Conservation (phyloP, 2,113 vertebrate genomes). For the Pituophis catenifer region DNA sequence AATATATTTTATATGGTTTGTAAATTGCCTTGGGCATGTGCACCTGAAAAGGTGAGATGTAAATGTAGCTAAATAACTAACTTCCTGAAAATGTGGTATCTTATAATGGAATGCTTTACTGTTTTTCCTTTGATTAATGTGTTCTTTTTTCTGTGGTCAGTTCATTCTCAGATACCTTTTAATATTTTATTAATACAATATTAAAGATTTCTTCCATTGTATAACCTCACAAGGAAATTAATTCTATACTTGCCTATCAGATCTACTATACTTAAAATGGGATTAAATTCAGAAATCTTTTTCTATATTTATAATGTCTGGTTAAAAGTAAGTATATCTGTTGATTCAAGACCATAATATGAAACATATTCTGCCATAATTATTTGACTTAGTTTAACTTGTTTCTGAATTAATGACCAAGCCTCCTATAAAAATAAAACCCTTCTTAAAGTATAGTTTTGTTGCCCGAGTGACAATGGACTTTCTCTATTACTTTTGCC, state of each 20-base stretch:
- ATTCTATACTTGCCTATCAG: neutral
- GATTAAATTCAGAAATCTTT: neutral
- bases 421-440: conserved; percentile 70
- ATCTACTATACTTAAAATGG: neutral
- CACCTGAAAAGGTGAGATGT: neutral
- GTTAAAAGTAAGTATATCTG: neutral
- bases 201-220: neutral
- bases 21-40: neutral
- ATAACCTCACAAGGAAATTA: neutral
- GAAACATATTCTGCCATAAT: conserved; percentile 58
- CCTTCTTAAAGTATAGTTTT: conserved; percentile 69
- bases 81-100: neutral
- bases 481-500: conserved; percentile 76
- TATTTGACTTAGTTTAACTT: conserved; percentile 60
- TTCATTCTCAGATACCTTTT: neutral
- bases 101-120: neutral
- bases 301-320: neutral
- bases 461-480: conserved; percentile 67
- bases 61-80: neutral
- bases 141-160: neutral
- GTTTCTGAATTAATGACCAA: conserved; percentile 68
- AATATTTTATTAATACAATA: neutral
- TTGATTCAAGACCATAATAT: neutral
- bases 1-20: neutral
- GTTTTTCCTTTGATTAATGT: neutral